phyloP scores from a whole-genome alignment of 2,888 invertebrate genomes.

The Clistopyga incitator region DNA sequence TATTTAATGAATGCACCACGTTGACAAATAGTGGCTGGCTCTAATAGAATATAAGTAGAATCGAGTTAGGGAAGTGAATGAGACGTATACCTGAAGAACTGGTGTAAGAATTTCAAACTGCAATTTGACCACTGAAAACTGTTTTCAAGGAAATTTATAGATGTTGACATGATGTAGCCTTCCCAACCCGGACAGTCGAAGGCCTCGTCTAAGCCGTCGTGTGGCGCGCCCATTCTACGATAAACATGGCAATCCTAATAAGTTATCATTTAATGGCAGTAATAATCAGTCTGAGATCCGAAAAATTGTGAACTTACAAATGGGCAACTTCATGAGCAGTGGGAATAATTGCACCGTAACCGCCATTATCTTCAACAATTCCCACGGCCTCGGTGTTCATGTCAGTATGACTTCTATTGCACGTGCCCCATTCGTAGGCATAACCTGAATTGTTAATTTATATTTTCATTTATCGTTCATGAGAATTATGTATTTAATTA shows the following conservation, averaged over 20 bases:
- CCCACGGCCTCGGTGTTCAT: constrained; percentile 76
- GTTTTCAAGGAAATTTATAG: constrained; percentile 68
- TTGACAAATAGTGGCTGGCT: too few species aligned
- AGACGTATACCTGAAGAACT: constrained; percentile 74
- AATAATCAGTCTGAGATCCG: neutral
- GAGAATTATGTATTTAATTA: neutral
- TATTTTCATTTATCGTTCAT: neutral
- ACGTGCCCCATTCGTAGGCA: constrained; percentile 78
- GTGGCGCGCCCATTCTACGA: constrained; percentile 76
- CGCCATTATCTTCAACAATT: constrained; percentile 80
- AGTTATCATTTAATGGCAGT: too few species aligned
- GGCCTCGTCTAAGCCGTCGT: constrained; percentile 72
- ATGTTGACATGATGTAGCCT: constrained; percentile 76
- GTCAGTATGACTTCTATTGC: constrained; percentile 71
- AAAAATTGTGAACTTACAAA: constrained; percentile 73
- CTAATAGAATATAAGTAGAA: too few species aligned
- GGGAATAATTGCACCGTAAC: constrained; percentile 77
- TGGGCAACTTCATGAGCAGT: constrained; percentile 80
- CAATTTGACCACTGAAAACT: constrained; percentile 78
- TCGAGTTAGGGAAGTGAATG: too few species aligned
- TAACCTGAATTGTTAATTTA: constrained; percentile 71
- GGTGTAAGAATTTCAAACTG: constrained; percentile 70
- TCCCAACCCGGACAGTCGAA: constrained; percentile 64
- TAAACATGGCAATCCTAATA: neutral
- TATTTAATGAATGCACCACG: too few species aligned